These are phyloP conservation scores for Cyprinus carpio DNA, from an alignment of 2,113 vertebrate genomes.

Conservation along the genomic window DNA sequence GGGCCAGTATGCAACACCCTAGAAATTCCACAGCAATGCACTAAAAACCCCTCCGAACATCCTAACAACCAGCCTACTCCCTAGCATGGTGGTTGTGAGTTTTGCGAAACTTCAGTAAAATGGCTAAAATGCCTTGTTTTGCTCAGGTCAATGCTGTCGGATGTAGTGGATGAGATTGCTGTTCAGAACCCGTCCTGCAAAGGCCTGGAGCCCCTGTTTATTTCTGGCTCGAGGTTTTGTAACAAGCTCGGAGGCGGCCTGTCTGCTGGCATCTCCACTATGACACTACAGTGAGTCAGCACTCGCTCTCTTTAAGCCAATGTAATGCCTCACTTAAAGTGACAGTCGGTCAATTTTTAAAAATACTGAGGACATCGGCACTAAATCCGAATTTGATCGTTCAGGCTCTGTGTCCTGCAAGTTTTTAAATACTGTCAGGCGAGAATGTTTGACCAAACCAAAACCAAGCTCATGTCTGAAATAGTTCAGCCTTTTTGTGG, in stretches of 20 bases:
- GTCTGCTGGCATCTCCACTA: conserved; percentile 73
- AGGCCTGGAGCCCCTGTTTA: conserved; percentile 70
- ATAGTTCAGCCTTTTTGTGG: not conserved
- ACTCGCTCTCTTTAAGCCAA: not conserved
- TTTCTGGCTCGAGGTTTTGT: conserved; percentile 79
- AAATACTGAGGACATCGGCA: not conserved
- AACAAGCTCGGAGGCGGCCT: conserved; percentile 79
- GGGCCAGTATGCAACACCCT: not conserved
- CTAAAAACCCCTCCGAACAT: not conserved
- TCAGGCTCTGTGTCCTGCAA: not conserved
- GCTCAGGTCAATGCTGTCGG: conserved; percentile 79
- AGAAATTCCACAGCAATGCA: not conserved
- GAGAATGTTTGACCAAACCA: not conserved
- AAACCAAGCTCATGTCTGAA: not conserved
- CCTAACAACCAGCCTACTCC: not conserved
- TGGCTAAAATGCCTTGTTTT: conserved; percentile 7
- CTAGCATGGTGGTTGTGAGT: not conserved
- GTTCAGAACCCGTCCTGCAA: conserved; percentile 65
- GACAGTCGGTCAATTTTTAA: not conserved
- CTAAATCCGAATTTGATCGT: not conserved
- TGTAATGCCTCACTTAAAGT: not conserved
- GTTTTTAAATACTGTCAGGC: not conserved
- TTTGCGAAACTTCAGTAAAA: not conserved
- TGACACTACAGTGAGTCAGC: conserved; percentile 78
- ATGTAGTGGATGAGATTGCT: conserved; percentile 76